phyloP scores from a whole-genome alignment of 2,797 vertebrate genomes.

The Zalophus californianus region DNA sequence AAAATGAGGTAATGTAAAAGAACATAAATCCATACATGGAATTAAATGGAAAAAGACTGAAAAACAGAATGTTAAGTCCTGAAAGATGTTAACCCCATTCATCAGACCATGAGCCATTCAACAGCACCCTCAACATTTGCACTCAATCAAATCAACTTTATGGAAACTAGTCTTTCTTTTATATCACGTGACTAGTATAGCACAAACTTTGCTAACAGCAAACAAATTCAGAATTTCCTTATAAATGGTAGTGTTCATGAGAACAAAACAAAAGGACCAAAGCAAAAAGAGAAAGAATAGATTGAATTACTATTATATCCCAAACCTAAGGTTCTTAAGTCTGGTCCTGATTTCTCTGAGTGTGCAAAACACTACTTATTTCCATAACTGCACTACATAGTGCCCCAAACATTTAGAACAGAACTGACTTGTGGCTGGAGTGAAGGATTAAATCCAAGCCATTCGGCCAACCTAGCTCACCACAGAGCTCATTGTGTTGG shows the following conservation, averaged over 20 bases:
- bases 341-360: not conserved
- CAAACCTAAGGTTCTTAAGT: not conserved
- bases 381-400: not conserved
- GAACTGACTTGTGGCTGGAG: not conserved
- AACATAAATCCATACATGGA: not conserved
- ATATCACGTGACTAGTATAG: not conserved
- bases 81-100: conserved; percentile 23
- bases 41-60: conserved; percentile 7
- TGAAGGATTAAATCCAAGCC: not conserved
- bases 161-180: conserved; percentile 26
- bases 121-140: not conserved
- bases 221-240: conserved; percentile 43
- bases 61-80: not conserved
- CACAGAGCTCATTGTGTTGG: not conserved
- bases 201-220: not conserved
- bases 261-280: conserved; percentile 2
- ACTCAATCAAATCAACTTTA: not conserved
- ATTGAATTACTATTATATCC: not conserved
- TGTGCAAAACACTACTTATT: not conserved
- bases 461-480: not conserved
- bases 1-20: conserved; percentile 45
- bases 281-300: not conserved
- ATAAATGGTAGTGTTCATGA: conserved; percentile 21
- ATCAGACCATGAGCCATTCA: not conserved
- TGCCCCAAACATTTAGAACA: not conserved